Evolutionary conservation across 2,113 vertebrate genomes (phyloP).

Genomic region (Scomber scombrus): DNA sequence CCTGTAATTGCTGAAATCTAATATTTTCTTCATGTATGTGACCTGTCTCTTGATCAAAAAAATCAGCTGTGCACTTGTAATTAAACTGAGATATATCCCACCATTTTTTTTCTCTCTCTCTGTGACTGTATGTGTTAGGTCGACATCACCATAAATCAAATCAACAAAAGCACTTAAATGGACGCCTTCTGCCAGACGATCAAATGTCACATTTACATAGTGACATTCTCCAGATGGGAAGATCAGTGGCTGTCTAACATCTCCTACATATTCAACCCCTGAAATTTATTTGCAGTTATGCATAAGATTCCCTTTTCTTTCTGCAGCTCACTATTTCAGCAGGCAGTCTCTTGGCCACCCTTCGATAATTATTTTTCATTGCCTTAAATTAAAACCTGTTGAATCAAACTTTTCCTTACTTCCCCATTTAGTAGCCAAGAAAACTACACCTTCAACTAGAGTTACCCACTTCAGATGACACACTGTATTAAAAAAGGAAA

Average conservation of each 20-base stretch:
- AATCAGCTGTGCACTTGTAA: constrained; percentile 69
- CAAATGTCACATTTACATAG: constrained; percentile 60
- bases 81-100: constrained; percentile 58
- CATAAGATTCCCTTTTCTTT: no score
- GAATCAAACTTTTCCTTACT: not conserved
- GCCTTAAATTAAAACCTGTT: no score
- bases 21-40: constrained; percentile 28
- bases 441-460: constrained; percentile 6
- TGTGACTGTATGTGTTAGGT: not conserved
- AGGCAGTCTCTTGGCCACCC: no score
- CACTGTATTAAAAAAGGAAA: constrained; percentile 19
- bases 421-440: not conserved
- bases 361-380: no score
- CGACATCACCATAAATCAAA: not conserved
- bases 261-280: not conserved
- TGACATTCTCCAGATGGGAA: not conserved
- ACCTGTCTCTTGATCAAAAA: constrained; percentile 50
- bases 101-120: not conserved
- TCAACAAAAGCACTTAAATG: not conserved
- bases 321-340: no score
- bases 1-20: constrained; percentile 54
- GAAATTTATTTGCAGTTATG: not conserved
- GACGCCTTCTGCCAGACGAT: not conserved
- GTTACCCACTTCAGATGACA: constrained; percentile 18
- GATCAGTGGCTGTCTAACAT: not conserved